These are phyloP conservation scores for Parnassius orleans DNA, from an alignment of 2,888 invertebrate species.

Conservation along the genomic window DNA sequence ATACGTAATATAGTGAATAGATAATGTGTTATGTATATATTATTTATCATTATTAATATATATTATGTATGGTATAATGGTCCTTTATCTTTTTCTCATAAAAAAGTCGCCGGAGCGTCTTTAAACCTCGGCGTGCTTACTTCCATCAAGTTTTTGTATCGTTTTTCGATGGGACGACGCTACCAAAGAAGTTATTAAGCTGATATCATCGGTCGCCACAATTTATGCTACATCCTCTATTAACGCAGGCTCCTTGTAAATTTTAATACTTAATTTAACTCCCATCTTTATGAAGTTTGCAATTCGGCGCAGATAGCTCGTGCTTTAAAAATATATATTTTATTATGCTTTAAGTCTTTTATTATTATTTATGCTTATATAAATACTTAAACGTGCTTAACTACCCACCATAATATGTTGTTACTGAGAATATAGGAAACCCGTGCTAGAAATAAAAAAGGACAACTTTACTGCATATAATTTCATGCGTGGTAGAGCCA, in stretches of 20 bases:
- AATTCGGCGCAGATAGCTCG: constrained; percentile 18
- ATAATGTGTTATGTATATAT: constrained; percentile 27
- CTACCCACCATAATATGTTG: no score
- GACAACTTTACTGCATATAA: no score
- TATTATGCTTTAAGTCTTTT: no score
- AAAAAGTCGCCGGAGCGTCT: constrained; percentile 17
- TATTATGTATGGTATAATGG: constrained; percentile 10
- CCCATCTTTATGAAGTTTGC: constrained; percentile 32
- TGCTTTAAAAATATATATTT: no score
- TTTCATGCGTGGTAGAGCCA: no score
- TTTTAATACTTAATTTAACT: constrained; percentile 67
- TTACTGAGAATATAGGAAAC: no score
- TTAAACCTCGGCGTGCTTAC: constrained; percentile 30
- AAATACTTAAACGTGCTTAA: no score
- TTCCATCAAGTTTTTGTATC: constrained; percentile 44
- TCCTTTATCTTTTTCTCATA: constrained; percentile 14
- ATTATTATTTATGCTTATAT: no score
- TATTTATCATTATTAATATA: constrained; percentile 2
- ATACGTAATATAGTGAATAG: background rate
- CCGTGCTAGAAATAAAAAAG: no score
- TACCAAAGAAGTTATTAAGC: constrained; percentile 70
- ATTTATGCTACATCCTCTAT: constrained; percentile 57
- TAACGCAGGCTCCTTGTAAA: constrained; percentile 54
- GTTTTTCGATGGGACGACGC: constrained; percentile 46
- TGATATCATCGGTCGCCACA: constrained; percentile 59